These are phyloP conservation scores for Gari tellinella DNA, from an alignment of 2,888 invertebrate genomes.

Conservation along the genomic window DNA sequence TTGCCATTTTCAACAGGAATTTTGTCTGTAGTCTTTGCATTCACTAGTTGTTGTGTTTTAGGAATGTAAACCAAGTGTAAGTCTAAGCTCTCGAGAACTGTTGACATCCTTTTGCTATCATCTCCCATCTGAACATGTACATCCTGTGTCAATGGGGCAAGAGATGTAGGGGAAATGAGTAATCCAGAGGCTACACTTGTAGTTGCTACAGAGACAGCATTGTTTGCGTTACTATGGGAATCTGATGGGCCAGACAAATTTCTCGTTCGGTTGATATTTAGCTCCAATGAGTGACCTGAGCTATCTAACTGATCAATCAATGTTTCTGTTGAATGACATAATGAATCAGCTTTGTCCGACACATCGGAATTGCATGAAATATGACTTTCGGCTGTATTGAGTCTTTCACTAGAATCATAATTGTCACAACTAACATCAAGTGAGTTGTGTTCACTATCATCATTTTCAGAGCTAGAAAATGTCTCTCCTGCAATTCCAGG, in stretches of 20 bases:
- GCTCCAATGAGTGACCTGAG: too few relatives aligned
- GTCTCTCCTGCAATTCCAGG: not conserved
- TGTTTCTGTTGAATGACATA: conserved; percentile 59
- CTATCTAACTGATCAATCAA: conserved; percentile 48
- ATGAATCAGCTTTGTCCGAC: conserved; percentile 37
- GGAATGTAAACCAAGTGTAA: conserved; percentile 79
- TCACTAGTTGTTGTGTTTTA: conserved; percentile 77
- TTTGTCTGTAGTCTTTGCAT: conserved; percentile 12
- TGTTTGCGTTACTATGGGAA: conserved; percentile 24
- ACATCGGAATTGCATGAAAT: not conserved
- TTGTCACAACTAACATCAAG: not conserved
- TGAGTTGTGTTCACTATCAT: not conserved
- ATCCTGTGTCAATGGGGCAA: conserved; percentile 72
- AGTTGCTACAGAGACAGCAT: conserved; percentile 41
- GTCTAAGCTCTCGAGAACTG: conserved; percentile 80
- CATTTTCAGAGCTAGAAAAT: not conserved
- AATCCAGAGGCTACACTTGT: conserved; percentile 68
- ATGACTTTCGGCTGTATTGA: not conserved
- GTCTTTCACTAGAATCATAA: not conserved
- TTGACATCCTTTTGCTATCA: conserved; percentile 75
- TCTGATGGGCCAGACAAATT: conserved; percentile 29
- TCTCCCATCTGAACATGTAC: conserved; percentile 69
- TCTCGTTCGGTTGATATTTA: conserved; percentile 3
- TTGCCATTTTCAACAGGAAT: conserved; percentile 21
- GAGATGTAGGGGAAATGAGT: conserved; percentile 67